These are phyloP conservation scores for Andinoacara biseriatus DNA, from an alignment of 2,113 vertebrate genomes.

Conservation along the genomic window DNA sequence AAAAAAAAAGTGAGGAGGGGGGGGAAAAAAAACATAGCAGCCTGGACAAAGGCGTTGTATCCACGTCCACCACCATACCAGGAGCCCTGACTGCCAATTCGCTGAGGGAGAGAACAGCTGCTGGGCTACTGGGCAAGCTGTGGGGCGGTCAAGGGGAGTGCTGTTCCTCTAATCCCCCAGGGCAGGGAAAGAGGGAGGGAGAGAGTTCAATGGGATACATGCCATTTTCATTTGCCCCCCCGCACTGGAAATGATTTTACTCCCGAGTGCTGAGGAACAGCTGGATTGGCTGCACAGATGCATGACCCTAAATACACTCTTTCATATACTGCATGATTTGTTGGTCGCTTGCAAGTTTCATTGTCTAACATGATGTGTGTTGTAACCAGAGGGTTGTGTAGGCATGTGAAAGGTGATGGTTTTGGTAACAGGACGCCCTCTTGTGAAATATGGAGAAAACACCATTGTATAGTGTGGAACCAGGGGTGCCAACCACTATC, in stretches of 20 bases:
- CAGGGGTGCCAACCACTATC: too few relatives aligned
- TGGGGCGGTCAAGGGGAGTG: slow-evolving; percentile 67
- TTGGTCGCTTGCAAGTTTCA: slow-evolving; percentile 9
- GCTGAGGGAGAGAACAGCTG: slow-evolving; percentile 69
- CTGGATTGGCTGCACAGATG: slow-evolving; percentile 51
- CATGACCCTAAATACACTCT: neutral
- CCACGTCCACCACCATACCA: slow-evolving; percentile 60
- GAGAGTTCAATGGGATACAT: slow-evolving; percentile 49
- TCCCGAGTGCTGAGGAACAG: slow-evolving; percentile 50
- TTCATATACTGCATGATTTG: neutral
- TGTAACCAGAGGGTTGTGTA: neutral
- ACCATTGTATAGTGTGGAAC: too few relatives aligned
- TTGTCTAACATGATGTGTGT: neutral
- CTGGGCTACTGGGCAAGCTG: slow-evolving; percentile 66
- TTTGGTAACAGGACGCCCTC: slow-evolving; percentile 30
- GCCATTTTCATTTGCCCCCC: slow-evolving; percentile 55
- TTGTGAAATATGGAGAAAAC: slow-evolving; percentile 3
- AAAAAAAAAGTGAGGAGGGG: neutral
- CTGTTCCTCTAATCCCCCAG: slow-evolving; percentile 53
- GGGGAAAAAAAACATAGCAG: slow-evolving; percentile 21
- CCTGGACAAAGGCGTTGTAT: slow-evolving; percentile 54
- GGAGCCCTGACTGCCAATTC: slow-evolving; percentile 51
- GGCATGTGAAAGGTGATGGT: neutral
- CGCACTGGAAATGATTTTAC: slow-evolving; percentile 38
- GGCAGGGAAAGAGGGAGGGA: slow-evolving; percentile 25